phyloP scores from a whole-genome alignment of 2,888 invertebrate genomes.

The Sipha maydis region DNA sequence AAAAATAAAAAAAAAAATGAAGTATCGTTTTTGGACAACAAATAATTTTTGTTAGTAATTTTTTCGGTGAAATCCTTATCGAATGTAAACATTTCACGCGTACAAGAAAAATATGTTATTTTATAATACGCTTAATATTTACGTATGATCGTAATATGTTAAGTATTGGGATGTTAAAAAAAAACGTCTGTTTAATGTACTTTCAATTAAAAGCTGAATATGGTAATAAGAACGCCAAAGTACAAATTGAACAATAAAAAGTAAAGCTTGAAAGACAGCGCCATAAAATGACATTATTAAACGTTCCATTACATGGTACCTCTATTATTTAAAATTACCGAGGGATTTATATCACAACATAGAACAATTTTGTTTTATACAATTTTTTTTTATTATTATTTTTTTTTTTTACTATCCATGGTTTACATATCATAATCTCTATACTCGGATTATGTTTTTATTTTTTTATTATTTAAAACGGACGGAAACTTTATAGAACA shows the following conservation, averaged over 20 bases:
- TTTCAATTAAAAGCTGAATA: background rate
- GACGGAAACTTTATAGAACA: background rate
- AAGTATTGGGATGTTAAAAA: too few relatives aligned
- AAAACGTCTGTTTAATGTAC: background rate
- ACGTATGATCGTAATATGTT: too few relatives aligned
- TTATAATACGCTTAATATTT: too few relatives aligned
- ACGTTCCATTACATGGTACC: background rate
- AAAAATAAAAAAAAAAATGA: too few relatives aligned
- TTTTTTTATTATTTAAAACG: background rate
- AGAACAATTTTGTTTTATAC: constrained; percentile 17
- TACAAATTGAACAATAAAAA: constrained; percentile 19
- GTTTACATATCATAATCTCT: background rate
- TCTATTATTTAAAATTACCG: constrained; percentile 33
- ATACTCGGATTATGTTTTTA: background rate
- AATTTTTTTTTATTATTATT: background rate
- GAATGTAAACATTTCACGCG: too few relatives aligned
- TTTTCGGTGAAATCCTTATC: too few relatives aligned
- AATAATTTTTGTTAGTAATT: too few relatives aligned
- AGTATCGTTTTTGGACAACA: too few relatives aligned
- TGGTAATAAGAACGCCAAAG: background rate
- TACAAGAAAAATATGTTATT: too few relatives aligned
- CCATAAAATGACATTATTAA: constrained; percentile 11
- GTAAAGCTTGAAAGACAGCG: background rate
- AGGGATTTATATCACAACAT: background rate
- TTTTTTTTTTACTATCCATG: background rate